These are phyloP conservation scores for Mesaphorura yosii DNA, from an alignment of 1,140 invertebrate genomes.

Conservation along the genomic window DNA sequence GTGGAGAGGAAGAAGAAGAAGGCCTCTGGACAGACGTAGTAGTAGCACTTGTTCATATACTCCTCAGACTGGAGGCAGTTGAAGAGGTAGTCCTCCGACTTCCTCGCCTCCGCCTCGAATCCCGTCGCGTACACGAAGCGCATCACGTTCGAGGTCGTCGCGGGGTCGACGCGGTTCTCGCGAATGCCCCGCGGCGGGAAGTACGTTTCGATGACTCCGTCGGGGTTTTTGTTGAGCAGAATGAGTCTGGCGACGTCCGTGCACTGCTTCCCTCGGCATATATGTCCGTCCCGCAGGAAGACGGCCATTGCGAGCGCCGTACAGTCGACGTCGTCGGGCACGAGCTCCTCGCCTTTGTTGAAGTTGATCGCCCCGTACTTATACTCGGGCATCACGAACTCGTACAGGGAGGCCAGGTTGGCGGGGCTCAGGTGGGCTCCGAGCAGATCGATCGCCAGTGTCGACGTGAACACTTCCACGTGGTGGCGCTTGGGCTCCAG, in stretches of 20 bases:
- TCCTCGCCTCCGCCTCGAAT: neutral
- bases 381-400: neutral
- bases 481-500: neutral
- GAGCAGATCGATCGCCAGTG: neutral
- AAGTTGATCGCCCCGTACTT: slow-evolving; percentile 5
- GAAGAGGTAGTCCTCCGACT: slow-evolving; percentile 5
- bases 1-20: slow-evolving; percentile 9
- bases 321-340: slow-evolving; percentile 12
- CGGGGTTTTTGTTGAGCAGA: neutral
- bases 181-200: slow-evolving; percentile 4
- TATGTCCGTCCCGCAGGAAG: slow-evolving; percentile 2
- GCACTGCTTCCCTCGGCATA: neutral
- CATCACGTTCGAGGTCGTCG: slow-evolving; percentile 1
- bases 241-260: slow-evolving; percentile 4
- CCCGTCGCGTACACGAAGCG: slow-evolving; percentile 4
- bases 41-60: neutral
- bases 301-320: neutral
- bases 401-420: neutral
- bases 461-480: neutral
- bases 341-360: slow-evolving; percentile 3
- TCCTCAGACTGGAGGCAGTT: slow-evolving; percentile 1
- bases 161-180: neutral
- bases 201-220: slow-evolving; percentile 5
- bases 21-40: slow-evolving; percentile 9
- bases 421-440: neutral